phyloP scores from a whole-genome alignment of 2,888 invertebrate species.

The Nomada fucata region DNA sequence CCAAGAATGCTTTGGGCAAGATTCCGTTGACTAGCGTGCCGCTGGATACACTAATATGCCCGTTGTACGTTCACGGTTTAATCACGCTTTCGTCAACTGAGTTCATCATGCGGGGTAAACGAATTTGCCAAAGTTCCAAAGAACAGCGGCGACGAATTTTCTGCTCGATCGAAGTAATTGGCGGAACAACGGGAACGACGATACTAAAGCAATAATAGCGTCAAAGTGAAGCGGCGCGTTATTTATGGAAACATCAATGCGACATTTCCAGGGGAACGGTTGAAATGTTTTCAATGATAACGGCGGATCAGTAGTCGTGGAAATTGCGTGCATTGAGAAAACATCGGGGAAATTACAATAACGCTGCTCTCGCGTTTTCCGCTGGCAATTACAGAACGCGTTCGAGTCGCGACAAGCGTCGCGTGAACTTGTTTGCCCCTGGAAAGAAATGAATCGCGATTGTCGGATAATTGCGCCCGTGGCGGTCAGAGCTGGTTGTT shows the following conservation, averaged over 20 bases:
- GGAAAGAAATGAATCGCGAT: constrained; percentile 4
- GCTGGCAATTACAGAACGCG: too few relatives aligned
- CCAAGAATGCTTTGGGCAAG: background rate
- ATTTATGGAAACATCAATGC: background rate
- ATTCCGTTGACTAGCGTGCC: background rate
- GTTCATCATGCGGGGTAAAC: background rate
- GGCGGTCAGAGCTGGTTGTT: too few relatives aligned
- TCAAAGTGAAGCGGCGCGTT: too few relatives aligned
- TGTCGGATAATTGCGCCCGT: background rate
- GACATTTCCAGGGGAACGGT: background rate
- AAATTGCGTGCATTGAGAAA: constrained; percentile 25
- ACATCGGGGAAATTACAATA: constrained; percentile 15
- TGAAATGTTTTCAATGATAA: constrained; percentile 17
- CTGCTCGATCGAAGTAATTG: background rate
- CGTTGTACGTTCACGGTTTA: background rate
- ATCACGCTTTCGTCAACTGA: background rate
- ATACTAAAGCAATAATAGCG: background rate
- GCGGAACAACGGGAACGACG: background rate
- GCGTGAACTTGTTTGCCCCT: background rate
- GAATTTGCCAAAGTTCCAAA: background rate
- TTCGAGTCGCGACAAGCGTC: too few relatives aligned
- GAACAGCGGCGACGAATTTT: background rate
- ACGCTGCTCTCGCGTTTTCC: background rate
- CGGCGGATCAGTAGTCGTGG: background rate
- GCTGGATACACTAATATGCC: background rate